These are phyloP conservation scores for Sympetrum striolatum DNA, from an alignment of 2,888 invertebrate species.

Conservation along the genomic window DNA sequence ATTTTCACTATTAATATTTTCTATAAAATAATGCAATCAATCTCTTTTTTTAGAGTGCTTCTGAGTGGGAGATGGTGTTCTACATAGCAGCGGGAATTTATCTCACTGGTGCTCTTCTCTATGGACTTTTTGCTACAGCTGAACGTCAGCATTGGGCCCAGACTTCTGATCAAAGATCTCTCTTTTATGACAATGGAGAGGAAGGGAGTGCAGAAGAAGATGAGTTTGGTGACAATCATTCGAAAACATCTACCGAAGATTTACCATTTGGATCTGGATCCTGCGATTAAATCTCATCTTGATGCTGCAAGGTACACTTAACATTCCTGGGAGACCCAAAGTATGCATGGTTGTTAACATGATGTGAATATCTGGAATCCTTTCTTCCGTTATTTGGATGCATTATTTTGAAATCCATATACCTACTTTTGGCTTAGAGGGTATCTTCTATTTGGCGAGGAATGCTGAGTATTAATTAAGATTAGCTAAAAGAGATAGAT, in stretches of 20 bases:
- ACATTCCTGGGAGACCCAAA: no score
- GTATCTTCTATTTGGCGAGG: no score
- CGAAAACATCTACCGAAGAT: conserved; percentile 49
- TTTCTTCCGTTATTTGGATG: no score
- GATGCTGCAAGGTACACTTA: not conserved
- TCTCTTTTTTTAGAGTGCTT: conserved; percentile 54
- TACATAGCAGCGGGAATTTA: conserved; percentile 61
- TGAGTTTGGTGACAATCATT: conserved; percentile 44
- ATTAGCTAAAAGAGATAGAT: no score
- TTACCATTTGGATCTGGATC: conserved; percentile 50
- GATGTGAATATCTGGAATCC: no score
- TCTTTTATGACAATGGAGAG: conserved; percentile 20
- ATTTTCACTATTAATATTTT: no score
- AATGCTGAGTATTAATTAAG: no score
- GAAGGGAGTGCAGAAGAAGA: conserved; percentile 47
- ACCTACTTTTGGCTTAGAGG: no score
- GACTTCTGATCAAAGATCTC: conserved; percentile 9
- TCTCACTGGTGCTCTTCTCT: conserved; percentile 59
- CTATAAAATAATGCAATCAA: no score
- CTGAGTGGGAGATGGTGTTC: conserved; percentile 62
- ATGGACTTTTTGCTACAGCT: conserved; percentile 60
- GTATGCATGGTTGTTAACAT: no score
- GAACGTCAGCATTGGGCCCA: conserved; percentile 59
- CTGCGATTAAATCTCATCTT: conserved; percentile 36
- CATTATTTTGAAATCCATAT: no score